Percentiles rank a stretch among this genome's conserved stretches.
These are phyloP conservation scores for Martes flavigula DNA, from an alignment of 2,797 vertebrate genomes.

Conservation along the genomic window DNA sequence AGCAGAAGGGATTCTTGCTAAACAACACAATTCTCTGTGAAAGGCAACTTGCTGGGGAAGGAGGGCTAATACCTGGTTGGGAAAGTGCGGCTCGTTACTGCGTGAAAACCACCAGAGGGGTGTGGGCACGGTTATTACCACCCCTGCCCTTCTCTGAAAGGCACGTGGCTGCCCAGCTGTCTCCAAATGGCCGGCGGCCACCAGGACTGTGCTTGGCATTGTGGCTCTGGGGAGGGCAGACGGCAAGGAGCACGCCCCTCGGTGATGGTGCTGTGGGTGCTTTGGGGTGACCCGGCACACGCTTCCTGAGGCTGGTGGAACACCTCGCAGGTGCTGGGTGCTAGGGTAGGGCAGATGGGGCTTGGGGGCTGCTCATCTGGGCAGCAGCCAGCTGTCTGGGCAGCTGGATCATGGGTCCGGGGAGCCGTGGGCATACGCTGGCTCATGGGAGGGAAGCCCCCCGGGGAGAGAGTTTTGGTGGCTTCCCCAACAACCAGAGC, in stretches of 20 bases:
- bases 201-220: not conserved
- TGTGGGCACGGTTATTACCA: not conserved
- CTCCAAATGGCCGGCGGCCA: accelerated
- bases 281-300: not conserved
- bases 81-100: conserved; percentile 47
- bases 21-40: conserved; percentile 61
- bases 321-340: not conserved
- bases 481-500: not conserved
- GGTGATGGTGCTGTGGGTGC: not conserved
- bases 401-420: not conserved
- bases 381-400: not conserved
- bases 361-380: not conserved
- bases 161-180: not conserved
- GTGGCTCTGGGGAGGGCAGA: not conserved
- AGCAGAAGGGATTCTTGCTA: conserved; percentile 56
- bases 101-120: not conserved
- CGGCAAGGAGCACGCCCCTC: not conserved
- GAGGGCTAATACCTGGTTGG: conserved; percentile 55
- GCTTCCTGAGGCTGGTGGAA: not conserved
- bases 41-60: conserved; percentile 55
- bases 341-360: not conserved
- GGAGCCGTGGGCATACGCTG: not conserved
- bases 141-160: not conserved
- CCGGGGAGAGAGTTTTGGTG: not conserved
- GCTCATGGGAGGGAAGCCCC: not conserved